Percentiles rank a stretch among this genome's conserved stretches.
Conservation (phyloP, 2,113 vertebrate genomes). For the Cyanoderma ruficeps region DNA sequence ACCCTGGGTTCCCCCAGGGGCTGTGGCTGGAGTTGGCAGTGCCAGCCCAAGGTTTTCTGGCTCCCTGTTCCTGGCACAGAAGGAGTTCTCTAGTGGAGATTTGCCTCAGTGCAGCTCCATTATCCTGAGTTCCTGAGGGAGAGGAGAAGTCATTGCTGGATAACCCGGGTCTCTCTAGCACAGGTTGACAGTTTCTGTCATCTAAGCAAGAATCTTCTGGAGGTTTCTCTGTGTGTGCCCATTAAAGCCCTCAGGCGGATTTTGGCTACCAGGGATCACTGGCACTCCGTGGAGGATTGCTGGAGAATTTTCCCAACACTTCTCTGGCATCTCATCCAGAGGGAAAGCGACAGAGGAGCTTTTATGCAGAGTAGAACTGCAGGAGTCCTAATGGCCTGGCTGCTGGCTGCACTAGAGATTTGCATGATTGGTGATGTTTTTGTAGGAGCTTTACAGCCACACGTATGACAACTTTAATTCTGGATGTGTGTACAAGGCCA, state of each 20-base stretch:
- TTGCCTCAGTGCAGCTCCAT: background rate
- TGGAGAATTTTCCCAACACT: background rate
- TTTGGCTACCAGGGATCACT: background rate
- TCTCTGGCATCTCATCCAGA: background rate
- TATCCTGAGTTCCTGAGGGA: background rate
- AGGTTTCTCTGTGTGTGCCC: background rate
- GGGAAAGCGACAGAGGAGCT: background rate
- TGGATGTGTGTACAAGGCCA: background rate
- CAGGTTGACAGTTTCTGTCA: background rate
- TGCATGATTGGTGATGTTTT: background rate
- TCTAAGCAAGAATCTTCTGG: background rate
- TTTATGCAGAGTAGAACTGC: background rate
- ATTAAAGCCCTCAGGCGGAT: background rate
- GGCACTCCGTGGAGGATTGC: background rate
- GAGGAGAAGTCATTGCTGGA: background rate
- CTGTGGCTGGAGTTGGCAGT: background rate
- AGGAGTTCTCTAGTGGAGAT: background rate
- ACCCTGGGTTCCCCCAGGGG: background rate
- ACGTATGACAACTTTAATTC: background rate
- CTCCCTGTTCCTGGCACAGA: background rate
- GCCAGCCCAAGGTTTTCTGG: background rate
- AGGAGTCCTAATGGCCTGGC: background rate
- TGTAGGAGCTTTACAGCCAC: background rate
- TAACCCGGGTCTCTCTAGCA: background rate
- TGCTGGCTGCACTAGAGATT: background rate